Conservation (phyloP, 2,113 vertebrate species). For the Hoplias malabaricus region DNA sequence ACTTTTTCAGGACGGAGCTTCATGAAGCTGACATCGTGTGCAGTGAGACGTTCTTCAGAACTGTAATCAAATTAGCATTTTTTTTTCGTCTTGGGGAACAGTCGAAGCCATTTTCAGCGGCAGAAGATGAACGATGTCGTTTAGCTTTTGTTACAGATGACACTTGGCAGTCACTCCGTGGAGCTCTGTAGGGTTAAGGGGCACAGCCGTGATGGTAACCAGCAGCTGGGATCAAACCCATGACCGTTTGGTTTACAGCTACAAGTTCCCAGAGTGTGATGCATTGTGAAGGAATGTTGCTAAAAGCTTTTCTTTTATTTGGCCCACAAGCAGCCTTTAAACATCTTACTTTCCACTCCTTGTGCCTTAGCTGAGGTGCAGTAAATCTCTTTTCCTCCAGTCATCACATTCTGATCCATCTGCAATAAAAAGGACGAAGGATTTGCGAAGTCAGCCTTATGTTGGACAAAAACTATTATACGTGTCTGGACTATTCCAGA, state of each 20-base stretch:
- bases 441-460: too few species aligned
- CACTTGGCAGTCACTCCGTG: background rate
- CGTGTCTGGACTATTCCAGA: too few species aligned
- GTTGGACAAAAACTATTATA: too few species aligned
- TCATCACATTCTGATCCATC: background rate
- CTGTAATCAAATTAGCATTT: background rate
- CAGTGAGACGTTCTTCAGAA: background rate
- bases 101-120: background rate
- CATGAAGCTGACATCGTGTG: background rate
- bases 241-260: background rate
- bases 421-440: too few species aligned
- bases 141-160: background rate
- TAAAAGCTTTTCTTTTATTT: background rate
- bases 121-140: conserved; percentile 6
- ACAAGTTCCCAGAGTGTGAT: background rate
- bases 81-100: background rate
- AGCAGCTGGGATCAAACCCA: background rate
- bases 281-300: background rate
- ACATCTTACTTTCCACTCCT: background rate
- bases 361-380: background rate
- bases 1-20: background rate
- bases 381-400: background rate
- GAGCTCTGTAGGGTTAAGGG: background rate
- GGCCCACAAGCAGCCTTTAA: background rate
- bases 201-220: background rate